Base-by-base conservation (phyloP, 2,888 invertebrate genomes). In the Beris morrisii region DNA sequence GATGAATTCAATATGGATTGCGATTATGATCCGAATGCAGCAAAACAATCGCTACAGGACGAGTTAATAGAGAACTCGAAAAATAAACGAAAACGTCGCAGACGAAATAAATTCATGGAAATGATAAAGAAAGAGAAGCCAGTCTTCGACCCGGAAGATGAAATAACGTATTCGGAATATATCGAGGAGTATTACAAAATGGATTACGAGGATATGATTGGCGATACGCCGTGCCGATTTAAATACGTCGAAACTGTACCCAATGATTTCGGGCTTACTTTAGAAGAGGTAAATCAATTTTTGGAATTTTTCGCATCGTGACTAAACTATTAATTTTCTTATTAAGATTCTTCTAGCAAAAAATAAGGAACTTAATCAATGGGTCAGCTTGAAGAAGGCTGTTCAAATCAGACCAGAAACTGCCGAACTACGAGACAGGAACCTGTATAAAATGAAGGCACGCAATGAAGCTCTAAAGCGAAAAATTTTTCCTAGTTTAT, bases 201-300 rank as follows among this genome's bases (percentile, higher is more conserved):
- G 76, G 95, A 97, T 79, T 98, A 92, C 78, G 98, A 98, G 77
- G 98, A 99, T 79, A 87, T 97, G 59, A 90, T 98, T 57, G 97
- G 89, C 0, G 95, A 97, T 76, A 79, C 91, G 72, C 95, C 95
- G 0, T 96, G 95, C 68, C 84, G 93, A 72, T 99, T 97, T 80
- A 95, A 94, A 76, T 99, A 99, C 77, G 85, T 95, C 32, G 86
- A 92, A 77, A 95, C 93, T 0, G 84, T 88, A 48, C 90, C 95
- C 0, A 97, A 97, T 78, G 89, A 91, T 80, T 99, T 91, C 81
- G 99, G 99, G 1, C 83, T 99, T 30, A 87, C 88, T 5, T 83
- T 91, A 54, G 95, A 95, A 74, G 99, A 99, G 87, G 95, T 95
- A 78, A 75, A 7, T 11, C 5, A 12, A 30, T 30, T 55, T 22